Conservation (phyloP, 2,888 invertebrate species). For the Psococerastis gibbosa region DNA sequence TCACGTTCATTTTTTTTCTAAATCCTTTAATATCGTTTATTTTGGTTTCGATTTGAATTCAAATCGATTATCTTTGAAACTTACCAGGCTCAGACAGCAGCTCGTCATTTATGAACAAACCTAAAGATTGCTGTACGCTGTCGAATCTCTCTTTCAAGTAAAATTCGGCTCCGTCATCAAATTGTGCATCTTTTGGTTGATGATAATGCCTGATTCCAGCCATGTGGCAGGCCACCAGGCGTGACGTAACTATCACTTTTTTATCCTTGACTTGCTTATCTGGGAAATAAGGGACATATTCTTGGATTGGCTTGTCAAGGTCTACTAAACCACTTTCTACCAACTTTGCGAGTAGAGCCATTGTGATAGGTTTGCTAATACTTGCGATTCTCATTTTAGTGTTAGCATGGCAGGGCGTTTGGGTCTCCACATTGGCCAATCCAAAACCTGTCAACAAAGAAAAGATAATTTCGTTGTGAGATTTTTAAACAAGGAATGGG, state of each 20-base stretch:
- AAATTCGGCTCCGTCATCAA: slow-evolving; percentile 24
- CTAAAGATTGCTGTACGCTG: slow-evolving; percentile 26
- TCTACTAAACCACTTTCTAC: slow-evolving; percentile 31
- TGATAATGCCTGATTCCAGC: slow-evolving; percentile 35
- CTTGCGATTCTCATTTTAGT: slow-evolving; percentile 37
- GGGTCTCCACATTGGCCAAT: slow-evolving; percentile 33
- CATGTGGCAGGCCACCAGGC: slow-evolving; percentile 31
- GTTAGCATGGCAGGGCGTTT: slow-evolving; percentile 24
- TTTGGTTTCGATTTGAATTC: too few species aligned
- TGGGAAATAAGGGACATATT: slow-evolving; percentile 33
- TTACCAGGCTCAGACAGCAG: slow-evolving; percentile 31
- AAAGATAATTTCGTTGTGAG: too few species aligned
- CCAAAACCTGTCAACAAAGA: slow-evolving; percentile 27
- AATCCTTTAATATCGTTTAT: too few species aligned
- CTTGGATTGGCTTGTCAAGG: slow-evolving; percentile 30
- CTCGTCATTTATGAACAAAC: slow-evolving; percentile 34
- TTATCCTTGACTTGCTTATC: slow-evolving; percentile 28
- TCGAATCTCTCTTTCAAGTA: slow-evolving; percentile 26
- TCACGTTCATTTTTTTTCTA: too few species aligned
- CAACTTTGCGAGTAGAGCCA: slow-evolving; percentile 30
- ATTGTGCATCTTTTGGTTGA: slow-evolving; percentile 11
- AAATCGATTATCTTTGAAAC: too few species aligned
- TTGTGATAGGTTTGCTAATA: slow-evolving; percentile 35
- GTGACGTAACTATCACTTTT: slow-evolving; percentile 29
- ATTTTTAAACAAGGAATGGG: too few species aligned